These are phyloP conservation scores for Gnathonemus longibarbis DNA, from an alignment of 2,113 vertebrate species.

Conservation along the genomic window DNA sequence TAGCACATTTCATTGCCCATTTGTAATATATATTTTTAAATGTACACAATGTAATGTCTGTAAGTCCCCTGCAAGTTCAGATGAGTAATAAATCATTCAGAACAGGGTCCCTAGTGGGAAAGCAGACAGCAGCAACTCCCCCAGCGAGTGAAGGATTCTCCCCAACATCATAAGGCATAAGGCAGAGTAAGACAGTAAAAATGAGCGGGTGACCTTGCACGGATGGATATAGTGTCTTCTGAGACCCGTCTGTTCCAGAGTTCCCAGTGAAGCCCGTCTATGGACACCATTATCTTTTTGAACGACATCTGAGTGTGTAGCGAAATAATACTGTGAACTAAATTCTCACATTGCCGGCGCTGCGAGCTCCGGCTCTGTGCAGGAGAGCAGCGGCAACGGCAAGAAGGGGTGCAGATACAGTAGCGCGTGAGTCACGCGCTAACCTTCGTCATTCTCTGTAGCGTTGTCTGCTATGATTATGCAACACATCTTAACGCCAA, in stretches of 20 bases:
- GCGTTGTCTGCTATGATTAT: too few relatives aligned
- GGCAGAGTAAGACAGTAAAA: not conserved
- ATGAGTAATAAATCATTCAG: not conserved
- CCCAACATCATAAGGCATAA: not conserved
- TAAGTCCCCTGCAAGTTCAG: not conserved
- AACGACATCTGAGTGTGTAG: slow-evolving; percentile 30
- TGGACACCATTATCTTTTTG: slow-evolving; percentile 28
- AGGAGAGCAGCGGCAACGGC: not conserved
- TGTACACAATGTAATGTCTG: not conserved
- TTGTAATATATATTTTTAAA: not conserved
- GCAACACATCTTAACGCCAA: not conserved
- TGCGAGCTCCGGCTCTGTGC: not conserved
- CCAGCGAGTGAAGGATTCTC: not conserved
- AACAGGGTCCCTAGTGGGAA: not conserved
- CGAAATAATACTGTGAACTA: slow-evolving; percentile 36
- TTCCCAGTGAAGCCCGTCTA: slow-evolving; percentile 23
- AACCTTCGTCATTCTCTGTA: not conserved
- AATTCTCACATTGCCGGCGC: slow-evolving; percentile 39
- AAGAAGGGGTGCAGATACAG: not conserved
- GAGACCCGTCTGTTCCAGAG: slow-evolving; percentile 19
- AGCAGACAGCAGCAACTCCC: not conserved
- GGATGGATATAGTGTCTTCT: not conserved
- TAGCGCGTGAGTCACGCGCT: not conserved
- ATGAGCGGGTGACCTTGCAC: not conserved
- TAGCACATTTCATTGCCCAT: not conserved